Conservation (phyloP, 30 jellyfish, hydroid and myxozoan genomes). For the Hydractinia echinata region DNA sequence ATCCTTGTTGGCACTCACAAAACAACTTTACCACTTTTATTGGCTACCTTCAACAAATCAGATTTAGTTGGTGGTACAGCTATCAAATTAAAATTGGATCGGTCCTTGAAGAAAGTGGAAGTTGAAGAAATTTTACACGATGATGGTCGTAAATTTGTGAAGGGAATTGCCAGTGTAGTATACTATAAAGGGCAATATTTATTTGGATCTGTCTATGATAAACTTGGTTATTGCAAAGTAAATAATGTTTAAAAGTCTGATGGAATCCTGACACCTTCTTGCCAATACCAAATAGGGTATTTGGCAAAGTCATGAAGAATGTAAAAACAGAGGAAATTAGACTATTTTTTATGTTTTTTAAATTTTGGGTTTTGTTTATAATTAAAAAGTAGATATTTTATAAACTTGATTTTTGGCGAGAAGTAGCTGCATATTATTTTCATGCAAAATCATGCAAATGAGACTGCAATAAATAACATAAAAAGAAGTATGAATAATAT, state of each 20-base stretch:
- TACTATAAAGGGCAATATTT: conserved; percentile 49
- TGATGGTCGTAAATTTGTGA: conserved; percentile 65
- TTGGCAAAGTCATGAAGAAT: no score
- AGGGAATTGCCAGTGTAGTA: conserved; percentile 55
- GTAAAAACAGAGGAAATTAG: no score
- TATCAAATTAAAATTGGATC: conserved; percentile 21
- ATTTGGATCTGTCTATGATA: conserved; percentile 73
- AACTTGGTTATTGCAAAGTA: conserved; percentile 61
- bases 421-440: no score
- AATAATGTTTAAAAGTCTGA: neutral
- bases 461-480: no score
- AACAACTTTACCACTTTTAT: conserved; percentile 21
- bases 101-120: conserved; percentile 32
- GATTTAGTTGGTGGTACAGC: conserved; percentile 54
- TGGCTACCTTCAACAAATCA: conserved; percentile 40
- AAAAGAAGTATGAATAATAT: no score
- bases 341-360: no score
- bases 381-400: no score
- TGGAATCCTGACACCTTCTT: no score
- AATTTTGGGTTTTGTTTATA: no score
- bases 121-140: conserved; percentile 54
- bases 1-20: conserved; percentile 50
- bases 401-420: no score
- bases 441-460: no score
- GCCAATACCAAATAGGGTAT: no score